A percentile compares a stretch with the other conserved stretches of the same genome.
These are phyloP conservation scores for Cossypha polioptera DNA, from an alignment of 2,797 vertebrate genomes.

Conservation along the genomic window DNA sequence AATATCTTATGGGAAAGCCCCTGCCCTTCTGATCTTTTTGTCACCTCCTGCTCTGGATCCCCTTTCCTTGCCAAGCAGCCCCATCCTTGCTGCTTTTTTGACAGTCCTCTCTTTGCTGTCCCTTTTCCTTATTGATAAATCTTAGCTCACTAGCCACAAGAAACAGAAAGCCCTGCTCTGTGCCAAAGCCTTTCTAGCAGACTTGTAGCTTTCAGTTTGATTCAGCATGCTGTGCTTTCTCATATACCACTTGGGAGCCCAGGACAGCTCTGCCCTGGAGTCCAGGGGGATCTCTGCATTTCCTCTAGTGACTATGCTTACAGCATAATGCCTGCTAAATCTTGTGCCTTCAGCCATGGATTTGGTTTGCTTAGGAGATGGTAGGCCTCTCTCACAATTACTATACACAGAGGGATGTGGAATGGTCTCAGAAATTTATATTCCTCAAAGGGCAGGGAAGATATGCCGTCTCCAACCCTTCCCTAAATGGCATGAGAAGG, in stretches of 20 bases:
- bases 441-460: not conserved
- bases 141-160: not conserved
- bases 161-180: not conserved
- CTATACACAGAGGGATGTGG: not conserved
- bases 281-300: not conserved
- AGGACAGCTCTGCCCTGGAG: not conserved
- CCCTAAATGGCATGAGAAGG: not conserved
- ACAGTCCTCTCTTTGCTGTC: not conserved
- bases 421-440: not conserved
- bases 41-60: not conserved
- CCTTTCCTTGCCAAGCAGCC: not conserved
- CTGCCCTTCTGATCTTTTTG: not conserved
- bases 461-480: not conserved
- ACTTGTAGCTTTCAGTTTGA: not conserved
- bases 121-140: not conserved
- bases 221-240: not conserved
- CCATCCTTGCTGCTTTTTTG: not conserved
- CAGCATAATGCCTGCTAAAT: not conserved
- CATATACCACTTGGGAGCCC: not conserved
- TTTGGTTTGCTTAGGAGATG: not conserved
- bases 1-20: rapidly evolving
- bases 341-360: not conserved
- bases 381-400: not conserved
- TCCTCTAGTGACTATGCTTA: not conserved
- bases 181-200: not conserved